phyloP scores from a whole-genome alignment of 2,888 invertebrate species.

The Nymphalis polychloros region DNA sequence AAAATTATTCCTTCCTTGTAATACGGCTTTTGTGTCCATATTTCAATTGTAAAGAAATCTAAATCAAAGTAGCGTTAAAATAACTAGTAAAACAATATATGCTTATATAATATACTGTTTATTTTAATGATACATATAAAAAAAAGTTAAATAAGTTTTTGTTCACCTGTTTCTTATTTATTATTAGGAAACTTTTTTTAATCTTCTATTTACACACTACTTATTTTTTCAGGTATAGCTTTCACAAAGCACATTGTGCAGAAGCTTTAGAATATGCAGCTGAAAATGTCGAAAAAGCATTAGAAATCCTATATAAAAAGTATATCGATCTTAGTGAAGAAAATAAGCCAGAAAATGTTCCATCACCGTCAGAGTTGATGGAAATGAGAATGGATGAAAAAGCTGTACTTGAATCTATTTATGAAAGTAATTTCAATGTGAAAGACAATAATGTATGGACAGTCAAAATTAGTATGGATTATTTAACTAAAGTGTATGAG shows the following conservation, averaged over 20 bases:
- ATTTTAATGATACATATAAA: no score
- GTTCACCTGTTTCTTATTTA: no score
- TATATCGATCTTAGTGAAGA: constrained; percentile 82
- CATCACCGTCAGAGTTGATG: constrained; percentile 77
- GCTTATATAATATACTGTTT: no score
- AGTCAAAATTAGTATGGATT: constrained; percentile 85
- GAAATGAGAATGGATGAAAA: constrained; percentile 87
- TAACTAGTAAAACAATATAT: no score
- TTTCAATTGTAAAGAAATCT: no score
- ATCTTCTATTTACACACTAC: neutral
- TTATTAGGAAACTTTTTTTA: no score
- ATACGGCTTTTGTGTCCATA: no score
- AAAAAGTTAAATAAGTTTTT: no score
- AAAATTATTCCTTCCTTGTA: no score
- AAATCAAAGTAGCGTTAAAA: no score
- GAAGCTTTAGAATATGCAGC: constrained; percentile 87
- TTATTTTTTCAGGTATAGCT: constrained; percentile 84
- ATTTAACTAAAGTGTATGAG: constrained; percentile 81
- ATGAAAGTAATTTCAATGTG: constrained; percentile 85
- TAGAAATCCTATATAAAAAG: constrained; percentile 86
- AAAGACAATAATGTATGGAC: constrained; percentile 89
- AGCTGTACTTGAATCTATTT: constrained; percentile 89
- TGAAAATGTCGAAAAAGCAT: constrained; percentile 86
- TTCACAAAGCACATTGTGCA: constrained; percentile 86
- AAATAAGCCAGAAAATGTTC: constrained; percentile 64